Percentiles rank a stretch among this genome's conserved stretches.
These are phyloP conservation scores for Corydoras sp. DNA, from an alignment of 2,113 vertebrate genomes.

Conservation along the genomic window DNA sequence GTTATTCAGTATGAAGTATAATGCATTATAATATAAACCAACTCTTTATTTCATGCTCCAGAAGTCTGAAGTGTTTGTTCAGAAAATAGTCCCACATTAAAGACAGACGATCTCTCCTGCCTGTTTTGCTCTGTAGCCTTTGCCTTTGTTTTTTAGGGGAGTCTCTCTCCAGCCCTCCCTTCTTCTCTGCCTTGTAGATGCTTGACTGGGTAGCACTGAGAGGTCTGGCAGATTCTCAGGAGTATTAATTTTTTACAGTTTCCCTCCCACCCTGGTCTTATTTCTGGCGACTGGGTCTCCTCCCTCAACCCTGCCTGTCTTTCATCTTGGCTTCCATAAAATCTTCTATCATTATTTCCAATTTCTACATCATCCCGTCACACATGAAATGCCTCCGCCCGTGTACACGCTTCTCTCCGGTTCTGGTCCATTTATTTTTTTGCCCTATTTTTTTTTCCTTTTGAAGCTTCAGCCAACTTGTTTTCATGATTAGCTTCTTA, in stretches of 20 bases:
- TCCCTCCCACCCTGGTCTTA: constrained; percentile 5
- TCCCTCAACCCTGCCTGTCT: constrained; percentile 25
- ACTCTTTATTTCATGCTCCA: constrained; percentile 12
- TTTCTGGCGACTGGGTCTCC: constrained; percentile 30
- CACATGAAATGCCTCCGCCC: constrained; percentile 32
- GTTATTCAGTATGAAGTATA: too few relatives aligned
- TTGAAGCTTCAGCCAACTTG: constrained; percentile 5
- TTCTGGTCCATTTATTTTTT: constrained; percentile 25
- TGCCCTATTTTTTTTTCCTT: constrained; percentile 8
- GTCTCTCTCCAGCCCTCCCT: constrained; percentile 6
- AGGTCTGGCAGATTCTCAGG: constrained; percentile 26
- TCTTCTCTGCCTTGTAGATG: constrained; percentile 1
- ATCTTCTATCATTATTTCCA: constrained; percentile 29
- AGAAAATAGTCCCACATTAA: constrained; percentile 19
- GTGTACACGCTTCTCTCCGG: constrained; percentile 23
- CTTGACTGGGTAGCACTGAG: background rate
- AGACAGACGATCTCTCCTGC: background rate
- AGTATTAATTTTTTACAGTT: constrained; percentile 28
- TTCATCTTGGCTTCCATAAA: constrained; percentile 33
- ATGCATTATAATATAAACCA: constrained; percentile 18
- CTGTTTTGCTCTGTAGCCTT: constrained; percentile 13
- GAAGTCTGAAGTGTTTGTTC: constrained; percentile 26
- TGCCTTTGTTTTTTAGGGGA: constrained; percentile 19
- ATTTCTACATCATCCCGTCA: constrained; percentile 16
- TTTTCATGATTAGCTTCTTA: too few relatives aligned